Evolutionary conservation across 2,113 vertebrate genomes (phyloP).

Genomic region (Lepidiolamprologus cunningtoni): DNA sequence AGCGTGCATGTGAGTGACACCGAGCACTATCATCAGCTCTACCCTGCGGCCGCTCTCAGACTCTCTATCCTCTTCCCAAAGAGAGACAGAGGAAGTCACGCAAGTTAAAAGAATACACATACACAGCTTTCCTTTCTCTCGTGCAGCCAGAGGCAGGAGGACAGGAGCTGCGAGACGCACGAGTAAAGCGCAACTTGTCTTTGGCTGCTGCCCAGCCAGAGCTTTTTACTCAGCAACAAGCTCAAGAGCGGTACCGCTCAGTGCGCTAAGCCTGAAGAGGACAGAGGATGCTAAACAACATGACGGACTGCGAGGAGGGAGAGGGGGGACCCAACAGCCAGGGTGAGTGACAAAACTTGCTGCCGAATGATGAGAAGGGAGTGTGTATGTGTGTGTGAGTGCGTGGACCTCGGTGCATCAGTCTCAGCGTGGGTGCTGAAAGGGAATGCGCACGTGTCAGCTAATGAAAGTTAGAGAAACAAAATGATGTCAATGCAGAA

Average conservation of each 20-base stretch:
- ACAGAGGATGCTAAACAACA: conserved; percentile 86
- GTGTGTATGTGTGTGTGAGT: not conserved
- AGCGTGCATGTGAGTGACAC: conserved; percentile 66
- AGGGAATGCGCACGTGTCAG: not conserved
- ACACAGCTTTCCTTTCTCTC: not conserved
- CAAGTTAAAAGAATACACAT: conserved; percentile 13
- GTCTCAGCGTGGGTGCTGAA: not conserved
- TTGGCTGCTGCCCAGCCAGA: not conserved
- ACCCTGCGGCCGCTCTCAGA: conserved; percentile 52
- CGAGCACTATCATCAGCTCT: conserved; percentile 74
- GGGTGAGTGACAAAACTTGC: conserved; percentile 75
- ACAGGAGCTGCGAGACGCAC: conserved; percentile 6
- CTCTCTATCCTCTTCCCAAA: conserved; percentile 67
- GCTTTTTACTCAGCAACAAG: not conserved
- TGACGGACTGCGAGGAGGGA: conserved; percentile 84
- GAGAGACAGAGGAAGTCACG: conserved; percentile 32
- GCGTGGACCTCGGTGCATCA: not conserved
- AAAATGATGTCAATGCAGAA: not conserved
- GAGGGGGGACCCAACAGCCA: conserved; percentile 83
- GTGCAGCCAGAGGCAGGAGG: not conserved
- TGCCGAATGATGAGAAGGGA: not conserved
- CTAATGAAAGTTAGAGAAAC: not conserved
- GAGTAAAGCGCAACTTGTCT: not conserved
- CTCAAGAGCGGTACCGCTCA: not conserved
- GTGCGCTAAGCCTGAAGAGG: conserved; percentile 21